Conservation (phyloP, 2,113 vertebrate genomes). For the Heteronetta atricapilla region DNA sequence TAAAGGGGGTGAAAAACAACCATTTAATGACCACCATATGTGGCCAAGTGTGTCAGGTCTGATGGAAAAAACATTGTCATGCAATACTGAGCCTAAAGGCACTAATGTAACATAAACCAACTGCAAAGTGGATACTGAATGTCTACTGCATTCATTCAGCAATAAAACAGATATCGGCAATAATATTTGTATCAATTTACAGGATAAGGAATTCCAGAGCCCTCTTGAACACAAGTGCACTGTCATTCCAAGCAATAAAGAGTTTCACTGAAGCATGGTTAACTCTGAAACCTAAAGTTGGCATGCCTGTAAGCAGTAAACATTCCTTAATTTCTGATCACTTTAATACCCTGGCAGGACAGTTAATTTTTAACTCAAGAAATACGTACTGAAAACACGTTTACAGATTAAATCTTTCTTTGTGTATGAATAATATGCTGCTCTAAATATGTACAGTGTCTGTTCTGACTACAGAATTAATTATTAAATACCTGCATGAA, state of each 20-base stretch:
- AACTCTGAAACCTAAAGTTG: neutral
- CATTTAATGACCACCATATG: neutral
- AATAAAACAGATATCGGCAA: neutral
- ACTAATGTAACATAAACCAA: neutral
- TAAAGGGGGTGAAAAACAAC: neutral
- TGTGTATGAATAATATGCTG: neutral
- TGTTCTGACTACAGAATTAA: constrained; percentile 9
- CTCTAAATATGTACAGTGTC: neutral
- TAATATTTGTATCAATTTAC: neutral
- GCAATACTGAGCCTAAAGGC: neutral
- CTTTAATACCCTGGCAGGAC: neutral
- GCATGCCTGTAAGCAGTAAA: neutral
- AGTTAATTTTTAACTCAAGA: constrained; percentile 22
- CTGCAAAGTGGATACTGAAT: neutral
- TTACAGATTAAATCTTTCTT: neutral
- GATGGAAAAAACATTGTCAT: neutral
- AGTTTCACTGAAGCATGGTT: neutral
- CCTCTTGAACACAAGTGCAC: rapidly evolving
- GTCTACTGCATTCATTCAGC: neutral
- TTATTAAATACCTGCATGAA: constrained; percentile 16
- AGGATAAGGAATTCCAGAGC: neutral
- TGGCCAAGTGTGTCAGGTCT: neutral
- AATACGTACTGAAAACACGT: neutral
- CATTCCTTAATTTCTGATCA: neutral
- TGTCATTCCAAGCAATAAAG: neutral